Base-by-base conservation (phyloP, 2,888 invertebrate genomes). In the Drosophila merina region DNA sequence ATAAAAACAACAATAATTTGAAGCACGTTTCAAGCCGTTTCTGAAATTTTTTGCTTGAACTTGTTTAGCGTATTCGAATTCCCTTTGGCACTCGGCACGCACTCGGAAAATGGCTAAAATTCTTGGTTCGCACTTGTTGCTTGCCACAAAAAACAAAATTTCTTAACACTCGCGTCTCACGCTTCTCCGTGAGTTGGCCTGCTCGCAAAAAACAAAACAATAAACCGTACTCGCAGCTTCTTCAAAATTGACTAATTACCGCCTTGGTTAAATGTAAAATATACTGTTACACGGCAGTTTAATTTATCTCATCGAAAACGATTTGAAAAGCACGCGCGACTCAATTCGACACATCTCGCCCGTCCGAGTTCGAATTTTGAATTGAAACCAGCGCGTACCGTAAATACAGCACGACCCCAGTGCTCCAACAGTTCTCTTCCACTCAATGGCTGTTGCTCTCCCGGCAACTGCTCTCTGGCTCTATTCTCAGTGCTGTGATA, bases 51-150 rank as follows among this genome's bases (percentile, higher is more conserved):
- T 50, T 54, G 26, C 26, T 54, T n/a, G 42, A 45, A 30, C 33
- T 59, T 59, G 45, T 59, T 56, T 59, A 59, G 14, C 40, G 40
- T 8, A 42, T 42, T 26, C 58, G 33, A 56, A 60, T 47, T 60
- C 57, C 57, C 40, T 59, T 59, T 30, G 45, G 40, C 66, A 54
- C 66, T 59, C 25, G 45, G 40, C 66, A 54, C 66, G 48, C 62
- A 66, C 54, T 42, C 52, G 45, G 20, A 59, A 51, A 60, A 45
- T 38, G 40, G 48, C 47, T 38, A 49, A 58, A 63, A 54, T 52
- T 55, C 36, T 57, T 40, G 63, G 50, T 52, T 63, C 57, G 71
- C 71, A 72, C 71, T 72, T 72, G 71, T 72, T 72, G 57, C 57
- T 57, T 40, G 44, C 52, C 44, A 71, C 40, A 71, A 57, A 60